Conservation (phyloP, 1,140 invertebrate species). For the Cecropterus lyciades region DNA sequence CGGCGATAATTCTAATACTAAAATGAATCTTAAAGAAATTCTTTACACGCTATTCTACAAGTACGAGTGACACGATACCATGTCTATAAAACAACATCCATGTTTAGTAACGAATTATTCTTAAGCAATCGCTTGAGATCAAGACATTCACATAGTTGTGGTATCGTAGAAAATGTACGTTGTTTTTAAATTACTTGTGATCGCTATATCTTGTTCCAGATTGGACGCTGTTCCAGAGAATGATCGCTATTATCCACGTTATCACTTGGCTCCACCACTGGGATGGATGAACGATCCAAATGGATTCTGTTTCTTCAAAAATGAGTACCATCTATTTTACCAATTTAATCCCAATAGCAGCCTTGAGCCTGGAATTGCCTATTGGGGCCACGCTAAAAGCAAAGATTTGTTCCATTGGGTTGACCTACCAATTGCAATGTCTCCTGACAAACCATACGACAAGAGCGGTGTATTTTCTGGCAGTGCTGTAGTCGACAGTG, state of each 20-base stretch:
- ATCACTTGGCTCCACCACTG: slow-evolving; percentile 59
- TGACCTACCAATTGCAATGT: slow-evolving; percentile 67
- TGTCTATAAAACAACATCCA: slow-evolving; percentile 5
- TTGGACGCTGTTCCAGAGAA: slow-evolving; percentile 24
- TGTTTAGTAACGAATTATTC: neutral
- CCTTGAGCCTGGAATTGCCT: slow-evolving; percentile 50
- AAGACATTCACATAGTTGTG: neutral
- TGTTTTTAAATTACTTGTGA: slow-evolving; percentile 12
- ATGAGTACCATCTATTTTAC: slow-evolving; percentile 72
- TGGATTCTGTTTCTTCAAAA: slow-evolving; percentile 64
- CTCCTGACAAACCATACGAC: slow-evolving; percentile 65
- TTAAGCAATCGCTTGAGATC: neutral
- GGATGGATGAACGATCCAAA: slow-evolving; percentile 83
- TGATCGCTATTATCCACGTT: slow-evolving; percentile 56
- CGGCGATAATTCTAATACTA: slow-evolving; percentile 13
- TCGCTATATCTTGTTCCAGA: slow-evolving; percentile 40
- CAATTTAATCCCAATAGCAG: slow-evolving; percentile 67
- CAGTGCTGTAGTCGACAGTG: slow-evolving; percentile 65
- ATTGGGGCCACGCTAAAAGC: slow-evolving; percentile 75
- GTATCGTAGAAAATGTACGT: neutral
- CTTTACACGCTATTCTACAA: neutral
- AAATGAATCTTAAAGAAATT: slow-evolving; percentile 8
- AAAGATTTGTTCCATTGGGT: slow-evolving; percentile 69
- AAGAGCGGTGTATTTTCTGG: slow-evolving; percentile 72
- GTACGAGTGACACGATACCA: slow-evolving; percentile 7